Evolutionary conservation across 1,140 invertebrate genomes (phyloP).

Genomic region (Eueides isabella): DNA sequence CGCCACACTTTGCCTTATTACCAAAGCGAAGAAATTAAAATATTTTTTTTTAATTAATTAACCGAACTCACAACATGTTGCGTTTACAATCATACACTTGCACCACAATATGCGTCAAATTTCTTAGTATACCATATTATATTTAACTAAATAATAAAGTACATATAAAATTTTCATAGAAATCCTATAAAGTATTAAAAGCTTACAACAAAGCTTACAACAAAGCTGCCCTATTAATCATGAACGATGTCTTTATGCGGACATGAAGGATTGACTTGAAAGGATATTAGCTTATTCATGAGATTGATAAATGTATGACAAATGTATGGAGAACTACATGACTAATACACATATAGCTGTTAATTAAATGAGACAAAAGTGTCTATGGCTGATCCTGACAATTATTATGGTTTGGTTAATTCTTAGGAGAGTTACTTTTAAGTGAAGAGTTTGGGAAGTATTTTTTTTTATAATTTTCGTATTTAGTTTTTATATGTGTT

Average conservation of each 20-base stretch:
- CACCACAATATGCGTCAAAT: no score
- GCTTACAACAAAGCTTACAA: not conserved
- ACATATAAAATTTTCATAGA: not conserved
- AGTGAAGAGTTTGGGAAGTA: no score
- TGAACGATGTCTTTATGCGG: not conserved
- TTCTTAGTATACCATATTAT: no score
- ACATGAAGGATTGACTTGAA: not conserved
- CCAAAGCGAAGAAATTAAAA: no score
- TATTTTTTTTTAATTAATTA: no score
- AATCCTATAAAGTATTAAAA: not conserved
- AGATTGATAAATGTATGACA: not conserved
- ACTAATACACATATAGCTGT: not conserved
- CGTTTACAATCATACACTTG: no score
- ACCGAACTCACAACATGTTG: no score
- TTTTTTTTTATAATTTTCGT: no score
- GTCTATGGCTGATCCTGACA: not conserved
- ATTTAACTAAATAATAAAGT: not conserved
- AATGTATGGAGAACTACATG: not conserved
- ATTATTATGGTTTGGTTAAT: not conserved
- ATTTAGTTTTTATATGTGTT: no score
- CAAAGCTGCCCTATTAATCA: not conserved
- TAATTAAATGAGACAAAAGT: not conserved
- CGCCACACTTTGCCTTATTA: not conserved
- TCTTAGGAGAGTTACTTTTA: not conserved
- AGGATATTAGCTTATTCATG: constrained; percentile 3